These are phyloP conservation scores for Enteromius anoplus DNA, from an alignment of 2,797 vertebrate species.

Conservation along the genomic window DNA sequence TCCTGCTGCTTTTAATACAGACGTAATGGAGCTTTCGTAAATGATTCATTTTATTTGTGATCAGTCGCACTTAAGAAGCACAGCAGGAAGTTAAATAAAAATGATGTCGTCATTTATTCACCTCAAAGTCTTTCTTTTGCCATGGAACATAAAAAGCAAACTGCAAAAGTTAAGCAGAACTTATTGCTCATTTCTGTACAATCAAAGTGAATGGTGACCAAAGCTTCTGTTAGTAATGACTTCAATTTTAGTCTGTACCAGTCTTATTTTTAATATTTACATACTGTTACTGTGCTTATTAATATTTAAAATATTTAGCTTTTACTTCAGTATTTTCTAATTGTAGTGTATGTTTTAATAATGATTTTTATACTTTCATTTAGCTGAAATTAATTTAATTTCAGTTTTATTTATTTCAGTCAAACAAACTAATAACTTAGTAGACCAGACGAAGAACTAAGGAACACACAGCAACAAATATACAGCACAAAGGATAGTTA, in stretches of 20 bases:
- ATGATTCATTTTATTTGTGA: conserved; percentile 29
- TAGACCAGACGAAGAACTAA: no score
- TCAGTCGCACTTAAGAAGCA: background rate
- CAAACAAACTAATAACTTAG: no score
- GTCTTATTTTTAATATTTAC: background rate
- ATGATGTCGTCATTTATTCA: background rate
- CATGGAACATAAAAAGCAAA: background rate
- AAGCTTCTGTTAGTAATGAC: background rate
- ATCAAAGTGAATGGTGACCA: conserved; percentile 13
- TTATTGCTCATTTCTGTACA: background rate
- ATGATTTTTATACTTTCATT: background rate
- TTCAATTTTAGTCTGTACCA: background rate
- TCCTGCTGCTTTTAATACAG: conserved; percentile 24
- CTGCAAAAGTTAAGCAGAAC: background rate
- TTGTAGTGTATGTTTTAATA: background rate
- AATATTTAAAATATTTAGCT: background rate
- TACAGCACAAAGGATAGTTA: no score
- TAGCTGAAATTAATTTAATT: background rate
- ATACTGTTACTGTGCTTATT: background rate
- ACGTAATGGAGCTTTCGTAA: background rate
- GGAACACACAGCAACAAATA: no score
- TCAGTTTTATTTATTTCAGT: no score
- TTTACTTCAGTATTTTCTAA: background rate
- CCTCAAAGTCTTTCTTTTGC: background rate
- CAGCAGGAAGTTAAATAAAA: background rate